Evolutionary conservation across 2,113 vertebrate genomes (phyloP).

Genomic region (Neoarius graeffei): DNA sequence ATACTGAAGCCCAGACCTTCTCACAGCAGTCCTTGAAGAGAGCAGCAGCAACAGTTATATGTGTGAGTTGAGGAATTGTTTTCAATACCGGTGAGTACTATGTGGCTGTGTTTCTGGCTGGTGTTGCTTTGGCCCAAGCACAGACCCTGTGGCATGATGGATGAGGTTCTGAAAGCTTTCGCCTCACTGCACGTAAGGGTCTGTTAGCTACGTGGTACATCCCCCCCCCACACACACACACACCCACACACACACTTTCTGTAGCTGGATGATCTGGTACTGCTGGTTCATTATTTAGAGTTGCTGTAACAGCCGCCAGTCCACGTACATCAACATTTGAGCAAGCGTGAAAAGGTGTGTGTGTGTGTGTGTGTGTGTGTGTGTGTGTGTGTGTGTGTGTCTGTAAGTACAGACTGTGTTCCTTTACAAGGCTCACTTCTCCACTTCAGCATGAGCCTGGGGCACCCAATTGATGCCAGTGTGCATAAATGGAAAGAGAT

Average conservation of each 20-base stretch:
- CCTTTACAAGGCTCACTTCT: slow-evolving; percentile 7
- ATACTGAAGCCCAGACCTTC: background rate
- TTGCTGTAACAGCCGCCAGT: slow-evolving; percentile 12
- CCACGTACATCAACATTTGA: slow-evolving; percentile 15
- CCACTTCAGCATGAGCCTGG: slow-evolving; percentile 17
- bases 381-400: slow-evolving; percentile 5
- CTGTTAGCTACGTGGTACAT: slow-evolving; percentile 25
- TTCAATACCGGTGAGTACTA: slow-evolving; percentile 36
- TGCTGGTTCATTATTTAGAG: slow-evolving; percentile 41
- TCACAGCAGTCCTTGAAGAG: slow-evolving; percentile 22
- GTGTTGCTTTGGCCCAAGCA: slow-evolving; percentile 3
- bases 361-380: slow-evolving; percentile 1
- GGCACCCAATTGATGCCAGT: slow-evolving; percentile 26
- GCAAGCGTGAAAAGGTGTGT: slow-evolving; percentile 2
- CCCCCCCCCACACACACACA: slow-evolving; percentile 9
- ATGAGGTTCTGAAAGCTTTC: slow-evolving; percentile 55
- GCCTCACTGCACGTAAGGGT: slow-evolving; percentile 28
- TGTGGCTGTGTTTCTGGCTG: slow-evolving; percentile 45
- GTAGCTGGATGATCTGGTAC: slow-evolving; percentile 37
- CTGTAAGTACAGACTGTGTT: background rate
- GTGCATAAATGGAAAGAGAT: slow-evolving; percentile 53
- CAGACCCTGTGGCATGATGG: slow-evolving; percentile 44
- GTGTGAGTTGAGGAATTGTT: slow-evolving; percentile 45
- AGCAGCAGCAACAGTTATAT: slow-evolving; percentile 17
- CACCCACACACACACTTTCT: slow-evolving; percentile 13